phyloP scores from a whole-genome alignment of 2,888 invertebrate genomes.

The Chesias legatella region DNA sequence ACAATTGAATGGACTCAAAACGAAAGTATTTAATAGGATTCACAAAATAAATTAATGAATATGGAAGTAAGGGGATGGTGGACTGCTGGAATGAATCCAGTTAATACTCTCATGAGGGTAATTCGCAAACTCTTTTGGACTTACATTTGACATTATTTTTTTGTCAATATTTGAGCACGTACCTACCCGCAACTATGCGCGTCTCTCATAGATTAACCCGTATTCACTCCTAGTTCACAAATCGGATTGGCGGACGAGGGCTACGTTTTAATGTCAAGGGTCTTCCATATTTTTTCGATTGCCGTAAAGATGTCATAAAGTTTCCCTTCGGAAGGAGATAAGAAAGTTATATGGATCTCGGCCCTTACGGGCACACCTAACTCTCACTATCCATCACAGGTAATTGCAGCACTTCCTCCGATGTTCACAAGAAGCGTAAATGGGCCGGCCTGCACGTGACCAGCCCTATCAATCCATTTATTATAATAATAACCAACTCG shows the following conservation, averaged over 20 bases:
- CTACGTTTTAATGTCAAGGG: conserved; percentile 56
- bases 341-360: conserved; percentile 67
- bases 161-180: no score
- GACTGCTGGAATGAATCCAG: no score
- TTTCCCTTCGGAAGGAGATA: conserved; percentile 66
- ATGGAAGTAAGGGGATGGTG: no score
- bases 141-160: no score
- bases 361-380: conserved; percentile 63
- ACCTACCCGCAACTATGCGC: not conserved
- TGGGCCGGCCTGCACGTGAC: conserved; percentile 67
- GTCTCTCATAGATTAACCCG: conserved; percentile 12
- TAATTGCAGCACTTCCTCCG: conserved; percentile 70
- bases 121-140: no score
- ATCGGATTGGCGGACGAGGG: conserved; percentile 46
- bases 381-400: conserved; percentile 69
- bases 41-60: no score
- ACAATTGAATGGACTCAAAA: no score
- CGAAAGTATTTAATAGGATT: no score
- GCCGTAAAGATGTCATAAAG: conserved; percentile 72
- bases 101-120: no score
- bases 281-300: conserved; percentile 69
- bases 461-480: conserved; percentile 60
- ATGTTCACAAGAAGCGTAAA: conserved; percentile 69
- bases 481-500: conserved; percentile 47
- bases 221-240: conserved; percentile 40